These are phyloP conservation scores for Otocyon megalotis DNA, from an alignment of 2,113 vertebrate species.

Conservation along the genomic window DNA sequence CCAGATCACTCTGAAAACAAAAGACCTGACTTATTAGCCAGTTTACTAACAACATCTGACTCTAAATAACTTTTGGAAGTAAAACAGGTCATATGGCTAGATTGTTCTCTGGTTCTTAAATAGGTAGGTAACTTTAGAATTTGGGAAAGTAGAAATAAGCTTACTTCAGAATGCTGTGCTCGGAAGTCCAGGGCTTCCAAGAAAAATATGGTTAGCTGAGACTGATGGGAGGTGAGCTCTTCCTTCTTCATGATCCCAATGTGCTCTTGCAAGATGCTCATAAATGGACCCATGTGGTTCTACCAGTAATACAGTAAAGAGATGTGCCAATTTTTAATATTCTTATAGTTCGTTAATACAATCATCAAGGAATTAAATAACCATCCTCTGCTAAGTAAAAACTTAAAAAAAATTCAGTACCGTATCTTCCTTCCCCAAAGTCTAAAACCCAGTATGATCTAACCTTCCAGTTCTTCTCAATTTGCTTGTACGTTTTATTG, in stretches of 20 bases:
- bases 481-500: conserved; percentile 88
- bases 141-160: rapidly evolving
- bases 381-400: neutral
- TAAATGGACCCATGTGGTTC: conserved; percentile 90
- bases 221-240: conserved; percentile 92
- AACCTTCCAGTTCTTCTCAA: conserved; percentile 90
- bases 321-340: neutral
- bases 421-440: neutral
- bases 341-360: neutral
- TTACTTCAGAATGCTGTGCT: conserved; percentile 90
- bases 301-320: conserved; percentile 80
- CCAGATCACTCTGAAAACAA: conserved; percentile 89
- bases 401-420: neutral
- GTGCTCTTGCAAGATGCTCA: conserved; percentile 94
- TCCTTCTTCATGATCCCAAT: conserved; percentile 92
- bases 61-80: neutral
- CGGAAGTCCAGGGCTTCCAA: conserved; percentile 94
- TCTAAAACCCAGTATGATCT: neutral
- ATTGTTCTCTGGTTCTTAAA: neutral
- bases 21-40: conserved; percentile 29
- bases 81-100: neutral
- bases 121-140: neutral
- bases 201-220: conserved; percentile 95
- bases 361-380: neutral
- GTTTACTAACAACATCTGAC: neutral